These are phyloP conservation scores for Porphyrio hochstetteri DNA, from an alignment of 2,113 vertebrate genomes.

Conservation along the genomic window DNA sequence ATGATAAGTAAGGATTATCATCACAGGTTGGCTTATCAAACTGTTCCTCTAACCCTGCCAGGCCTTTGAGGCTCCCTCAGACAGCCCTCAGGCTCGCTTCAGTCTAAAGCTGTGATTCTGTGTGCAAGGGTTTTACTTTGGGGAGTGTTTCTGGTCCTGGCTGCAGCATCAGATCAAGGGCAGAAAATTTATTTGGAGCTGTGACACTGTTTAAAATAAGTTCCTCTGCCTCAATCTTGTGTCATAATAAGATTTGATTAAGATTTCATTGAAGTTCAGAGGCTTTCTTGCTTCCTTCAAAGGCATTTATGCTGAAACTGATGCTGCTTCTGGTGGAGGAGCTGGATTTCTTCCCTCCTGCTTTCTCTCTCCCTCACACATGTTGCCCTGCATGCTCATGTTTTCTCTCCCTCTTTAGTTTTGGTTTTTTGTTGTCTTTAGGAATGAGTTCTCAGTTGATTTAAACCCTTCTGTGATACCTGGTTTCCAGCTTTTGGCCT, in stretches of 20 bases:
- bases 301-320: neutral
- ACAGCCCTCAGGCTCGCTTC: neutral
- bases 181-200: neutral
- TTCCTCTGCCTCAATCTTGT: neutral
- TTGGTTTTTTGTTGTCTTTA: neutral
- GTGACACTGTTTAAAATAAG: neutral
- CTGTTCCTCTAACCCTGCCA: neutral
- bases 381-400: accelerated
- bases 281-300: neutral
- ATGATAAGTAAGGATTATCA: neutral
- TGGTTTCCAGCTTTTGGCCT: slow-evolving; percentile 85
- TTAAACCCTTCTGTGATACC: neutral
- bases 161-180: neutral
- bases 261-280: neutral
- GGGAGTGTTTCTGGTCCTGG: neutral
- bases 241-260: neutral
- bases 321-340: neutral
- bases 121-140: neutral
- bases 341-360: neutral
- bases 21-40: neutral
- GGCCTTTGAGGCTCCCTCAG: neutral
- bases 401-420: neutral
- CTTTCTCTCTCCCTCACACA: neutral
- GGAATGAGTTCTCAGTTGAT: neutral
- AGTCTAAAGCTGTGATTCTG: neutral